Evolutionary conservation across 2,113 vertebrate genomes (phyloP).

Genomic region (Pseudorhombus dupliciocellatus): DNA sequence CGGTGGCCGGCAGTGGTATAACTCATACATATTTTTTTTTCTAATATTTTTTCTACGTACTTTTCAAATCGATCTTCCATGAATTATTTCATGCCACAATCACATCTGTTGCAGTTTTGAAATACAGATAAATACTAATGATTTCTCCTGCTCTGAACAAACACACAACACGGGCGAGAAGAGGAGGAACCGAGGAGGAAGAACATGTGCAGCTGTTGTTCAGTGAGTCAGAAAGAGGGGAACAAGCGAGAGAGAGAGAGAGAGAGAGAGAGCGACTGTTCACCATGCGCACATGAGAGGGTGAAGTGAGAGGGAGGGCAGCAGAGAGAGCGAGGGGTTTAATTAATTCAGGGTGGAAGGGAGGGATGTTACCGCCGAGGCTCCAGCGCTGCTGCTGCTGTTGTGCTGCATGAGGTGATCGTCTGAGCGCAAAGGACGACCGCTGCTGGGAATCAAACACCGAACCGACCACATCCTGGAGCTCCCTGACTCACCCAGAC

Average conservation of each 20-base stretch:
- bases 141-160: not conserved
- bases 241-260: constrained; percentile 16
- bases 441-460: constrained; percentile 43
- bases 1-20: no score
- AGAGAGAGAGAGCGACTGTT: not conserved
- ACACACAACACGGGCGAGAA: not conserved
- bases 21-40: no score
- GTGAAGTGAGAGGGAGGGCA: constrained; percentile 4
- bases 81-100: not conserved
- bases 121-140: not conserved
- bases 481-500: not conserved
- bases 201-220: constrained; percentile 28
- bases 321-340: constrained; percentile 38
- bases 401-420: constrained; percentile 58
- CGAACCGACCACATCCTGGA: constrained; percentile 22
- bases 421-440: constrained; percentile 43
- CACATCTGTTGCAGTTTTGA: not conserved
- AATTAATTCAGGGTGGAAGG: constrained; percentile 78
- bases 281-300: constrained; percentile 28
- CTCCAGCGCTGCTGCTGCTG: constrained; percentile 13
- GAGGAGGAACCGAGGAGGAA: not conserved
- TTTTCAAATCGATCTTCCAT: no score
- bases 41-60: no score
- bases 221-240: constrained; percentile 35
- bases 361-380: constrained; percentile 70